Evolutionary conservation across 2,888 invertebrate genomes (phyloP).

Genomic region (Dicranocentrus wangi): DNA sequence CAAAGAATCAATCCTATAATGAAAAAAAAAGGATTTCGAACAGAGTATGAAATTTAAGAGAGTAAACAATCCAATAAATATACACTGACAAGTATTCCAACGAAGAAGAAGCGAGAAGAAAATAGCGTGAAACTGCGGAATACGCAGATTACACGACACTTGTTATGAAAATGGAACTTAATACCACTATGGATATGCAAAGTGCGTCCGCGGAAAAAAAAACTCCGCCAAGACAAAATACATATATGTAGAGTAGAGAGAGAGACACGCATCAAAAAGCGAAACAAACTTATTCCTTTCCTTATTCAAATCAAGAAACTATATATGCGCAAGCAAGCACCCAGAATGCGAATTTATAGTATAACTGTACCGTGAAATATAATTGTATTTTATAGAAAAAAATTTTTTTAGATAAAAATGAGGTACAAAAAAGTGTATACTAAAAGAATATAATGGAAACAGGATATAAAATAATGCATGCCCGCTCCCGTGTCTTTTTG

Average conservation of each 20-base stretch:
- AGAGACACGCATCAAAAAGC: not conserved
- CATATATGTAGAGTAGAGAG: not conserved
- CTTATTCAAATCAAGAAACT: slow-evolving; percentile 10
- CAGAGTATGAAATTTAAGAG: slow-evolving; percentile 23
- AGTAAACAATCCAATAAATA: not conserved
- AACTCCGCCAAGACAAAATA: too few relatives aligned
- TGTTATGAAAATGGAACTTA: too few relatives aligned
- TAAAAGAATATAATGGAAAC: slow-evolving; percentile 28
- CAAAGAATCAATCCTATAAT: not conserved
- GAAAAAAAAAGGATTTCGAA: not conserved
- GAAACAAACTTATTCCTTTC: slow-evolving; percentile 17
- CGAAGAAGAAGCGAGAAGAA: too few relatives aligned
- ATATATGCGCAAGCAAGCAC: slow-evolving; percentile 1
- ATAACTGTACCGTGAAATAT: slow-evolving; percentile 20
- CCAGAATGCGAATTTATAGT: slow-evolving; percentile 25
- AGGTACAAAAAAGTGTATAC: slow-evolving; percentile 28
- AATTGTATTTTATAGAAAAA: slow-evolving; percentile 3
- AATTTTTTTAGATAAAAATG: slow-evolving; percentile 32
- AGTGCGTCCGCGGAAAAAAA: too few relatives aligned
- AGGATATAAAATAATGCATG: slow-evolving; percentile 42
- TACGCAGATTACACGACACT: too few relatives aligned
- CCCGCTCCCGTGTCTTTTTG: slow-evolving; percentile 11
- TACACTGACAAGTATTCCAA: too few relatives aligned
- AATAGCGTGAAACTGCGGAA: too few relatives aligned
- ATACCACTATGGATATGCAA: too few relatives aligned